phyloP scores from a whole-genome alignment of 2,113 vertebrate genomes.

The Sinocyclocheilus anophthalmus region DNA sequence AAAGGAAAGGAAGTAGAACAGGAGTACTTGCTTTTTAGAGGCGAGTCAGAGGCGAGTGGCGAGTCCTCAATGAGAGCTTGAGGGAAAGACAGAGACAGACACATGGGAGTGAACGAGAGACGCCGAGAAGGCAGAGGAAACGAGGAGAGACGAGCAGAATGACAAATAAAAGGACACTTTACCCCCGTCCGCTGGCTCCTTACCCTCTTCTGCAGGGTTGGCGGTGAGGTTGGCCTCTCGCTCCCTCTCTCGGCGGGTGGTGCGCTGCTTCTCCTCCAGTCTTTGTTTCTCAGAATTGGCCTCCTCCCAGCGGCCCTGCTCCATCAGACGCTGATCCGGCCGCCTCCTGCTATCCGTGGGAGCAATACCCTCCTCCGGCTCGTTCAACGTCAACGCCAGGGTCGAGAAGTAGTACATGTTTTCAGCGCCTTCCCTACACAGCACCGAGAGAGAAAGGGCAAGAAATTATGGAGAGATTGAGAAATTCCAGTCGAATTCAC shows the following conservation, averaged over 20 bases:
- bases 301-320: slow-evolving; percentile 93
- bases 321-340: slow-evolving; percentile 94
- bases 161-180: background rate
- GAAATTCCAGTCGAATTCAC: background rate
- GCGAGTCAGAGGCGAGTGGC: slow-evolving; percentile 70
- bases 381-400: slow-evolving; percentile 90
- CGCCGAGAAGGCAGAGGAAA: background rate
- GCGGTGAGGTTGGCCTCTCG: slow-evolving; percentile 77
- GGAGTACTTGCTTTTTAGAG: slow-evolving; percentile 76
- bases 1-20: slow-evolving; percentile 11
- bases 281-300: slow-evolving; percentile 93
- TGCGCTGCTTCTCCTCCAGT: slow-evolving; percentile 94
- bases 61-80: slow-evolving; percentile 74
- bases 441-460: background rate
- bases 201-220: slow-evolving; percentile 79
- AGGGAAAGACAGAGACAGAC: slow-evolving; percentile 60
- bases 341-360: slow-evolving; percentile 90
- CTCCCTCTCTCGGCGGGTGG: slow-evolving; percentile 83
- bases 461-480: background rate
- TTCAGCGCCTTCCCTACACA: slow-evolving; percentile 86
- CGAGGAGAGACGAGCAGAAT: slow-evolving; percentile 27
- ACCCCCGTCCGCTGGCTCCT: background rate
- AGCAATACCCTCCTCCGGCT: slow-evolving; percentile 82
- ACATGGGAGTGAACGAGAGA: slow-evolving; percentile 50
- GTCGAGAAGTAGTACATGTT: slow-evolving; percentile 97